Evolutionary conservation across 2,888 invertebrate species (phyloP).

Genomic region (Diabrotica balteata): DNA sequence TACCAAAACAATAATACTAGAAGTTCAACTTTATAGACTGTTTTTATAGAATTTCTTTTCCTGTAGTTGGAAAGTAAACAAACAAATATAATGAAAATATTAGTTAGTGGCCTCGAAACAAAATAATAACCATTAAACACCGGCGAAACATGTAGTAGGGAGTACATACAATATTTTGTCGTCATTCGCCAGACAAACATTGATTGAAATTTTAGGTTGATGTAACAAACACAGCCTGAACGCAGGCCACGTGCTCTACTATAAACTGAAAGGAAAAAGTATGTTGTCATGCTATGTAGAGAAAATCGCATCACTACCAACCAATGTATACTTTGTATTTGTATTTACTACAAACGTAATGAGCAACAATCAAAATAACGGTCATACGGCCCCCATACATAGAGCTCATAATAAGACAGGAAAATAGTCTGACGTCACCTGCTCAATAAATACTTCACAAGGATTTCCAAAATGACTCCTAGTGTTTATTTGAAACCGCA

Average conservation of each 20-base stretch:
- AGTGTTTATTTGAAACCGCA: slow-evolving; percentile 43
- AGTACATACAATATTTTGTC: background rate
- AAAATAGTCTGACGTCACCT: slow-evolving; percentile 51
- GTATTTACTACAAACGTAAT: slow-evolving; percentile 11
- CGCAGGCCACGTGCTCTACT: slow-evolving; percentile 33
- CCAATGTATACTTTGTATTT: slow-evolving; percentile 6
- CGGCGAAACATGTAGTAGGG: background rate
- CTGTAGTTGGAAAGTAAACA: slow-evolving; percentile 23
- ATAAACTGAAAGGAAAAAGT: slow-evolving; percentile 31
- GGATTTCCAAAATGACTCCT: slow-evolving; percentile 50
- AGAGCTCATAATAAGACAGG: slow-evolving; percentile 43
- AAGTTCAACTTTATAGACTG: slow-evolving; percentile 17
- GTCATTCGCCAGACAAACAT: slow-evolving; percentile 6
- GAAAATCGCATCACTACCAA: slow-evolving; percentile 10
- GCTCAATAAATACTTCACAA: slow-evolving; percentile 55
- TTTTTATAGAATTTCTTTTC: slow-evolving; percentile 22
- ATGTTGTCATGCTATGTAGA: slow-evolving; percentile 30
- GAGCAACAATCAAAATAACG: slow-evolving; percentile 42
- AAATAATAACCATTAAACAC: background rate
- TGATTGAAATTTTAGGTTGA: slow-evolving; percentile 18
- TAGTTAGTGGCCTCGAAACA: slow-evolving; percentile 10
- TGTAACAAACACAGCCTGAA: slow-evolving; percentile 4
- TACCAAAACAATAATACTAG: background rate
- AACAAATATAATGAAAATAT: slow-evolving; percentile 12
- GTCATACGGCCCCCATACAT: slow-evolving; percentile 43